Conservation (phyloP, 1,140 invertebrate genomes). For the Seison nebaliae region DNA sequence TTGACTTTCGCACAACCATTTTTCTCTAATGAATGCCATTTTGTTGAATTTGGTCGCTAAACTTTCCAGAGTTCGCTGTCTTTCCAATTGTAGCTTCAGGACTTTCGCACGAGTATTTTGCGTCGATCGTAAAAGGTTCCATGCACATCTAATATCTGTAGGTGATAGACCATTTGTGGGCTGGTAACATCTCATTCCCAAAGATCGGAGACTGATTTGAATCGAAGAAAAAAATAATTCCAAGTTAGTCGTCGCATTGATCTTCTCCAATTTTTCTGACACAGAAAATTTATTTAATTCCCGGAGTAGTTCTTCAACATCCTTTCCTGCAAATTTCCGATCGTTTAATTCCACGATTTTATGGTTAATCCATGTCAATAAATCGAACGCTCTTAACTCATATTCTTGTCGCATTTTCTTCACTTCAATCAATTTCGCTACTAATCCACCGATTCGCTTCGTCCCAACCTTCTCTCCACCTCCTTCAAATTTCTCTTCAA, state of each 20-base stretch:
- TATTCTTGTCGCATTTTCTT: conserved; percentile 58
- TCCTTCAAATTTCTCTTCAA: too few species aligned
- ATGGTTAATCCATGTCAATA: conserved; percentile 69
- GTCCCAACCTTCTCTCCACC: conserved; percentile 90
- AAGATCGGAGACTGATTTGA: conserved; percentile 88
- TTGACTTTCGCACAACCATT: conserved; percentile 95
- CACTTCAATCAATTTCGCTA: conserved; percentile 74
- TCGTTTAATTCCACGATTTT: conserved; percentile 60
- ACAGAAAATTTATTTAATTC: conserved; percentile 91
- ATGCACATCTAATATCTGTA: conserved; percentile 98
- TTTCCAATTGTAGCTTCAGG: conserved; percentile 40
- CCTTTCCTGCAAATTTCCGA: conserved; percentile 52
- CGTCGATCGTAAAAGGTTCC: conserved; percentile 83
- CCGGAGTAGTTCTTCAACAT: conserved; percentile 73
- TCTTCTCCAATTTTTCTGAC: conserved; percentile 91
- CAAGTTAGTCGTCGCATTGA: conserved; percentile 88
- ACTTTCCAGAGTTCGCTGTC: conserved; percentile 95
- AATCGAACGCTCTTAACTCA: conserved; percentile 47
- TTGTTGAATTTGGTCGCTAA: conserved; percentile 88
- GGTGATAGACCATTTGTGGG: conserved; percentile 92
- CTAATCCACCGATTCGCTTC: conserved; percentile 78
- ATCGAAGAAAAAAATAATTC: conserved; percentile 87
- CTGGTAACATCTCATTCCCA: conserved; percentile 85
- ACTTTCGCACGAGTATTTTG: conserved; percentile 91
- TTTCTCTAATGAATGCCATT: conserved; percentile 94